Evolutionary conservation across 1,140 invertebrate genomes (phyloP), one percentile per base, ranked within the genome.

Genomic region (Diabrotica virgifera): DNA sequence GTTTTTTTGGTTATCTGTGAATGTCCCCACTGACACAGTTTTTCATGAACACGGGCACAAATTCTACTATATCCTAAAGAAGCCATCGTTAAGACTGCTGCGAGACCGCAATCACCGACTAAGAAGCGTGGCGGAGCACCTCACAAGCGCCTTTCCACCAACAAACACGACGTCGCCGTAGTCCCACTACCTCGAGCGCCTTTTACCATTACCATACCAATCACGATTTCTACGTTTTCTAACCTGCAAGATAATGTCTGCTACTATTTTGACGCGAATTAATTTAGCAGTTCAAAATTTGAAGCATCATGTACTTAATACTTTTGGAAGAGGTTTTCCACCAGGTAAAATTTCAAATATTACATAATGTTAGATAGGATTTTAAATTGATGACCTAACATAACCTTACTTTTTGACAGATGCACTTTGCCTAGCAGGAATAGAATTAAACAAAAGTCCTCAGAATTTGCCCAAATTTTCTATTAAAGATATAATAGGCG

Each of bases 21-120:
- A 81, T 86, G 84, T 83, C 85, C 84, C 73, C 87, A 86, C 83
- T 87, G 85, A 85, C 87, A 89, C 86, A 89, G 82, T 85, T 88
- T 88, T 82, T 89, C 87, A 77, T 86, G 83, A 80, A 86, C 85
- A 82, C 86, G 86, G 84, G 85, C 86, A 87, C 87, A 89, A 81
- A 89, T 83, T 84, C 87, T 85, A 85, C 85, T 86, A 80, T 87
- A 86, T 82, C 85, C 87, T 87, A 89, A 83, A 86, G 86, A 88
- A 85, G 87, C 87, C 87, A 88, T 89, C 84, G 85, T 84, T 82
- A 84, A 83, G 84, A 88, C 86, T 85, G 84, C 83, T 85, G 82
- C 85, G 83, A 68, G 59, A 50, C 66, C 51, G 51, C 36, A 62
- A 62, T 54, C 52, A 3, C 9, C 46, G 12, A 50, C 46, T 40